Conservation (phyloP, 2,113 vertebrate genomes). For the Toxostoma redivivum region DNA sequence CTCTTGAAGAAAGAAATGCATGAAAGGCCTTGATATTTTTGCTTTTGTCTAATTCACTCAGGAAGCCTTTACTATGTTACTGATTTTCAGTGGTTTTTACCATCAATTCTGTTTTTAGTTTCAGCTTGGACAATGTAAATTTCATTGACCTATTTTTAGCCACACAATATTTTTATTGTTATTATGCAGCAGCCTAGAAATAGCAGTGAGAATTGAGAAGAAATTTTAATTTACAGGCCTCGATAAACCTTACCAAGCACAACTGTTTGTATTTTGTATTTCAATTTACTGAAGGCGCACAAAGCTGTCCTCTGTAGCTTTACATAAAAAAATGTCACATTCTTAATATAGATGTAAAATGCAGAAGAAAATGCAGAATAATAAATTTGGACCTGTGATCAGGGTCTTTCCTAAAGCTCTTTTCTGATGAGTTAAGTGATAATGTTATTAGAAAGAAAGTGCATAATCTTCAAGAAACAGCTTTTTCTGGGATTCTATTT, state of each 20-base stretch:
- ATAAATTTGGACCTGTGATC: not conserved
- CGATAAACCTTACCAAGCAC: not conserved
- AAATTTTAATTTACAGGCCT: not conserved
- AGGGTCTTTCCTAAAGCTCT: not conserved
- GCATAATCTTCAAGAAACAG: not conserved
- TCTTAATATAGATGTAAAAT: not conserved
- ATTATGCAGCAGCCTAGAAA: not conserved
- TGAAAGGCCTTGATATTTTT: not conserved
- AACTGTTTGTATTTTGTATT: not conserved
- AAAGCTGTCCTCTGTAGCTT: not conserved
- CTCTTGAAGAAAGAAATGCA: rapidly evolving
- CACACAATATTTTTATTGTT: not conserved
- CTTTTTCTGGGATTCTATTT: not conserved
- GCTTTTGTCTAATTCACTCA: not conserved
- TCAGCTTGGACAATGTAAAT: not conserved
- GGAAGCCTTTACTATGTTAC: not conserved
- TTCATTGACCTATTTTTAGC: not conserved
- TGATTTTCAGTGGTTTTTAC: not conserved
- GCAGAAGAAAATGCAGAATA: not conserved
- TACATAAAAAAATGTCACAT: not conserved
- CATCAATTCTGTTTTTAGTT: not conserved
- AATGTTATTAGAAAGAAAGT: not conserved
- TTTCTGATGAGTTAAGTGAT: not conserved
- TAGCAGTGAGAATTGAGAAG: not conserved
- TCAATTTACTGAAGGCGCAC: not conserved